Conservation (phyloP, 2,888 invertebrate species). For the Diaprepes abbreviatus region DNA sequence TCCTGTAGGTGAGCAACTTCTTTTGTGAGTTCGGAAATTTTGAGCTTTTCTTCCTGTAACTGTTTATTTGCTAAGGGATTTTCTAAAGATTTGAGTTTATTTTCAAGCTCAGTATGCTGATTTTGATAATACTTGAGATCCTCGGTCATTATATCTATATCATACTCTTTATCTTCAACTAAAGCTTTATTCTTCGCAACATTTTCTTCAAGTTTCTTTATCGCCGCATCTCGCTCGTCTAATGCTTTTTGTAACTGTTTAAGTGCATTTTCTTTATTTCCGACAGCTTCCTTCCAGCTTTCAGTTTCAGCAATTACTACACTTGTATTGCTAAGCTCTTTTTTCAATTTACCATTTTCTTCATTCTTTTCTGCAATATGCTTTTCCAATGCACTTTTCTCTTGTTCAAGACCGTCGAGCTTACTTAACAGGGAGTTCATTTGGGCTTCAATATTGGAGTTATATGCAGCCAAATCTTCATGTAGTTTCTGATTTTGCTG, state of each 20-base stretch:
- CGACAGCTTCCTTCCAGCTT: constrained; percentile 1
- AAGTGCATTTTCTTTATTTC: constrained; percentile 4
- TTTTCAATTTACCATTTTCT: constrained; percentile 51
- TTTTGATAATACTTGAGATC: constrained; percentile 67
- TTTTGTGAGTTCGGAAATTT: constrained; percentile 66
- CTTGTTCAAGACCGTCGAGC: constrained; percentile 59
- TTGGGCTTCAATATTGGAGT: neutral
- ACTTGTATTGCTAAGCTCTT: constrained; percentile 50
- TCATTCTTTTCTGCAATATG: constrained; percentile 66
- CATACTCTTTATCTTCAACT: constrained; percentile 69
- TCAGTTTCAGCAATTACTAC: constrained; percentile 11
- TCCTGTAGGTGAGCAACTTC: constrained; percentile 73
- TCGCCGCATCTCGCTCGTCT: constrained; percentile 45
- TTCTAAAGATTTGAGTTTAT: constrained; percentile 61
- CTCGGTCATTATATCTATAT: constrained; percentile 71
- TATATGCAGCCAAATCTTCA: constrained; percentile 3
- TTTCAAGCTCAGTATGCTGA: constrained; percentile 69
- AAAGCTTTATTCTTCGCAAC: constrained; percentile 55
- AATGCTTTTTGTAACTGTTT: constrained; percentile 50
- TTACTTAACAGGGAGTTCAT: constrained; percentile 4
- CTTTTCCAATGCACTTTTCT: constrained; percentile 69
- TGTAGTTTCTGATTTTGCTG: constrained; percentile 18
- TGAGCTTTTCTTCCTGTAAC: constrained; percentile 40
- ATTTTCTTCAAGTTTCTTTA: constrained; percentile 58
- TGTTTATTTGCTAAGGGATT: constrained; percentile 27